These are phyloP conservation scores for Thomomys bottae DNA, from an alignment of 2,113 vertebrate species.

Conservation along the genomic window DNA sequence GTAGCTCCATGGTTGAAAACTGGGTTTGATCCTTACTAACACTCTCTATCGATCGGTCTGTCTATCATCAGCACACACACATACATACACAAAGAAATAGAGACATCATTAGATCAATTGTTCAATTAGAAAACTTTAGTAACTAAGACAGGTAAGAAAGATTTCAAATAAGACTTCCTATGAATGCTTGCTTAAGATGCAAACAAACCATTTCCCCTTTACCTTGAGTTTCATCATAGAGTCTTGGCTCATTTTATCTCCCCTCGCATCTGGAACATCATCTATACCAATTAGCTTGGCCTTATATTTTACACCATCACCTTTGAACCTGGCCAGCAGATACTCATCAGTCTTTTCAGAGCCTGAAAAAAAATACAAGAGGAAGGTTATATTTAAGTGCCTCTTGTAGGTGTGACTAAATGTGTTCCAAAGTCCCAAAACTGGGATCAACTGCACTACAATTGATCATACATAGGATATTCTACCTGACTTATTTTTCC, in stretches of 20 bases:
- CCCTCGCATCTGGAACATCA: slow-evolving; percentile 94
- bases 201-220: slow-evolving; percentile 17
- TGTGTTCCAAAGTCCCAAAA: not conserved
- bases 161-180: not conserved
- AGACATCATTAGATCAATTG: not conserved
- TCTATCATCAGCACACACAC: too few relatives aligned
- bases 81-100: too few relatives aligned
- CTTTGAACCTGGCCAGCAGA: slow-evolving; percentile 94
- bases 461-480: not conserved
- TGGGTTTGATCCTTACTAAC: too few relatives aligned
- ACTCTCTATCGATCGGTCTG: too few relatives aligned
- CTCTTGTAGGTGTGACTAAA: not conserved
- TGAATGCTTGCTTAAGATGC: not conserved
- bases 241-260: slow-evolving; percentile 99
- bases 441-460: not conserved
- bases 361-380: slow-evolving; percentile 79
- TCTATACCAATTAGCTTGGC: slow-evolving; percentile 97
- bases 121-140: not conserved
- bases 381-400: slow-evolving; percentile 39
- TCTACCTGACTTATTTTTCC: not conserved
- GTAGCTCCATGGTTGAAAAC: too few relatives aligned
- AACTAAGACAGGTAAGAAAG: not conserved
- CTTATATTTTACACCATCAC: slow-evolving; percentile 96
- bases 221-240: slow-evolving; percentile 99
- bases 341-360: slow-evolving; percentile 95